Percentiles rank a stretch among this genome's conserved stretches.
These are phyloP conservation scores for Corythornis cristatus DNA, from an alignment of 2,113 vertebrate genomes.

Conservation along the genomic window DNA sequence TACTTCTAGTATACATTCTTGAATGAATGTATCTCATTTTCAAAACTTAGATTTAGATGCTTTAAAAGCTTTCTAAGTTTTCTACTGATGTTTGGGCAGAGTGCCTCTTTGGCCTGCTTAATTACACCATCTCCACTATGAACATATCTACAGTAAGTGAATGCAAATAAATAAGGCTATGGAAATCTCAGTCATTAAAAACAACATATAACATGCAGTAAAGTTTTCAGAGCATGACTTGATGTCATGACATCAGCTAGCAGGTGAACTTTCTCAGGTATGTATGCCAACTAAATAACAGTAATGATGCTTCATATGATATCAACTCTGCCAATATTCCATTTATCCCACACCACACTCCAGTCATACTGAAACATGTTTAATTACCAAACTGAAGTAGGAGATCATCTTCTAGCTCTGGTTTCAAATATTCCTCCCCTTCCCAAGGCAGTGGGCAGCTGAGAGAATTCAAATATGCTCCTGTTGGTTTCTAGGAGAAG, in stretches of 20 bases:
- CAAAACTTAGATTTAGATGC: neutral
- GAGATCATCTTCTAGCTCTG: constrained; percentile 86
- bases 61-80: neutral
- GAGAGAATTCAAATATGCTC: constrained; percentile 74
- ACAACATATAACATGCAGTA: fast-evolving
- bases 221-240: neutral
- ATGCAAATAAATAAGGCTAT: neutral
- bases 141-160: neutral
- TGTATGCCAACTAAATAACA: fast-evolving
- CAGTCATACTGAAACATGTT: neutral
- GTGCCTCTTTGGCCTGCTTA: neutral
- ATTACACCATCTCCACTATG: neutral
- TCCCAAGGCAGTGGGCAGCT: constrained; percentile 85
- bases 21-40: neutral
- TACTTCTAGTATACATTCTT: neutral
- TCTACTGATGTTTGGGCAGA: neutral
- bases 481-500: constrained; percentile 81
- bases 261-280: fast-evolving
- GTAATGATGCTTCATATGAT: fast-evolving
- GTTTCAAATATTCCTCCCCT: constrained; percentile 88
- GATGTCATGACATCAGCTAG: neutral
- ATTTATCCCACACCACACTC: neutral
- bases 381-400: constrained; percentile 90
- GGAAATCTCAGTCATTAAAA: neutral
- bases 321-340: neutral